Evolutionary conservation across 2,113 vertebrate species (phyloP), one percentile per base, ranked within the genome.

Genomic region (Chrysochloris asiatica): DNA sequence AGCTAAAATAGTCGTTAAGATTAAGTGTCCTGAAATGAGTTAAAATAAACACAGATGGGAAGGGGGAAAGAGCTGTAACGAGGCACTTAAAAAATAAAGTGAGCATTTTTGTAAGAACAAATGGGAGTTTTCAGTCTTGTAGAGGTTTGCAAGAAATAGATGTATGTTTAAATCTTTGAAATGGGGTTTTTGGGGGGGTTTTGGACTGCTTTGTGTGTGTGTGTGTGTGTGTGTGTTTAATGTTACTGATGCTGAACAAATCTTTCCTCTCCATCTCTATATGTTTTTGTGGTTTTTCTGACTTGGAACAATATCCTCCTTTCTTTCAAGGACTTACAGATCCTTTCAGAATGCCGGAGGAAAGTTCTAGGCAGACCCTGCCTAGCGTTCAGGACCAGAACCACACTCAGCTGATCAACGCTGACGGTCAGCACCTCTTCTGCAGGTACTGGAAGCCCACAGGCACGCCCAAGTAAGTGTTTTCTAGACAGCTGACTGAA

Each of bases 361-460:
- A 98, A 95, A 98, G 97, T 97, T 98, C 97, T 0, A 98, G 98
- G 95, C 97, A 96, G 90, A 99, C 98, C 92, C 99, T 99, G 72
- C 99, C 99, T 96, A 99, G 97, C 85, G 96, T 98, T 89, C 98
- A 98, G 0, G 98, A 98, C 97, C 95, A 96, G 95, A 98, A 99
- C 92, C 97, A 99, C 80, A 98, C 96, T 93, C 98, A 99, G 96
- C 98, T 99, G 93, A 80, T 99, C 97, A 99, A 99, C 78, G 98
- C 98, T 24, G 99, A 99, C 1, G 99, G 99, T 85, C 98, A 98
- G 97, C 96, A 99, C 97, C 98, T 99, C 95, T 99, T 99, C 98
- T 99, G 99, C 97, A 99, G 98, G 96, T 99, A 99, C 97, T 99
- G 99, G 99, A 98, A 98, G 93, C 99, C 99, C n/a, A 89, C 89